Conservation (phyloP, 2,113 vertebrate species). For the Empidonax traillii region DNA sequence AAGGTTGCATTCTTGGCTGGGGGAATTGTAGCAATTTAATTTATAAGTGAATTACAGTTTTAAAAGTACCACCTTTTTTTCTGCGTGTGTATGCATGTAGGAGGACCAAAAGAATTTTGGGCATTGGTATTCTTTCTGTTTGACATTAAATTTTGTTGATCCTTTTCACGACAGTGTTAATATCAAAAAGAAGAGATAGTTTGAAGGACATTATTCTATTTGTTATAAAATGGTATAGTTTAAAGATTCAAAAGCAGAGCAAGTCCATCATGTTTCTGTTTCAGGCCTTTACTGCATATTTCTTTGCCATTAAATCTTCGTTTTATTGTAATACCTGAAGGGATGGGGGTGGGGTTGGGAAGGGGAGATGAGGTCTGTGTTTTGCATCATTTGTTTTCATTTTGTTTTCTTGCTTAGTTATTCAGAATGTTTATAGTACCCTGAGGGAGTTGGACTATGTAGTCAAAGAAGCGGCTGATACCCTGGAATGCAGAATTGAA, state of each 20-base stretch:
- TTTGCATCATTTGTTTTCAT: neutral
- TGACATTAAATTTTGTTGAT: neutral
- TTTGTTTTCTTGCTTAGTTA: conserved; percentile 65
- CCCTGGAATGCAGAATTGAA: conserved; percentile 80
- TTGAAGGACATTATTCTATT: neutral
- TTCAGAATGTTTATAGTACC: conserved; percentile 64
- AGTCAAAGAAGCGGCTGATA: conserved; percentile 66
- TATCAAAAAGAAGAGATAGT: neutral
- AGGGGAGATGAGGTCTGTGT: neutral
- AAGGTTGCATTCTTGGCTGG: neutral
- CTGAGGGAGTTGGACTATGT: conserved; percentile 72
- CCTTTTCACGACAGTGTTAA: neutral
- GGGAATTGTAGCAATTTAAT: neutral
- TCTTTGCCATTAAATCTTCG: neutral
- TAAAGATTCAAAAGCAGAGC: neutral
- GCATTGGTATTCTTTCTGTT: neutral
- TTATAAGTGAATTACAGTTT: neutral
- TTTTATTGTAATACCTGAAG: neutral
- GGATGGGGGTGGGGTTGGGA: neutral
- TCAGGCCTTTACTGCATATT: neutral
- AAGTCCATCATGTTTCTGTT: neutral
- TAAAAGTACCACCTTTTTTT: neutral
- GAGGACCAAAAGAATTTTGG: neutral
- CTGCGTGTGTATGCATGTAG: neutral
- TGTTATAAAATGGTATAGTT: neutral